Base-by-base conservation (phyloP, 2,113 vertebrate species). In the Vicugna pacos region DNA sequence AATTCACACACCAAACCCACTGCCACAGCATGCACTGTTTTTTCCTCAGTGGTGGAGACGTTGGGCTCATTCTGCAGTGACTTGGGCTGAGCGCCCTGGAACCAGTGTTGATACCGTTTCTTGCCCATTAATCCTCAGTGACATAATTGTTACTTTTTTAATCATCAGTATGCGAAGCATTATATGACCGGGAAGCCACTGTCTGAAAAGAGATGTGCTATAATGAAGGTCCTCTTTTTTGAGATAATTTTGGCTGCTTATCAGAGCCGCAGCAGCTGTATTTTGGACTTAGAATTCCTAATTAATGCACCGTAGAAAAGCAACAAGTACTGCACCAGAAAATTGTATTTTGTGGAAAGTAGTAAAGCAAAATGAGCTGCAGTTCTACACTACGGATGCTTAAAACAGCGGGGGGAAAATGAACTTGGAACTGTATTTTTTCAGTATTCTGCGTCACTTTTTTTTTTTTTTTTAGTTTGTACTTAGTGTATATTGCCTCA, bases 231-330 rank as follows among this genome's bases (percentile, higher is more conserved):
- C 46, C 28, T 72, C 89, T 22, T 81, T 80, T 73, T 75, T 32
- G 64, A 94, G 83, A 96, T 92, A 81, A 89, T 97, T 96, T 89
- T 77, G 72, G 19, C 87, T 96, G 87, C 94, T 98, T 97, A 95
- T 95, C 95, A 94, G 90, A 93, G 46, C 28, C 64, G 76, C 58
- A 72, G 48, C 97, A 97, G 92, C 95, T 97, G 89, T 77, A 90
- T 97, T 97, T 93, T 92, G 76, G 42, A 91, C 52, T 93, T 86
- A 56, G 92, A 95, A 42, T 90, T 88, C 95, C 75, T 93, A 60
- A 70, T 94, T 84, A 95, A 95, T 92, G 72, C 30, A 12, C 38
- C 80, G 50, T 92, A 62, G 24, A 93, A 96, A 96, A 95, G 76
- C 87, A 97, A 95, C 94, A 97, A 92, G 89, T 95, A 13, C 15